phyloP scores from a whole-genome alignment of 2,888 invertebrate species.

The Drosophila paranaensis region DNA sequence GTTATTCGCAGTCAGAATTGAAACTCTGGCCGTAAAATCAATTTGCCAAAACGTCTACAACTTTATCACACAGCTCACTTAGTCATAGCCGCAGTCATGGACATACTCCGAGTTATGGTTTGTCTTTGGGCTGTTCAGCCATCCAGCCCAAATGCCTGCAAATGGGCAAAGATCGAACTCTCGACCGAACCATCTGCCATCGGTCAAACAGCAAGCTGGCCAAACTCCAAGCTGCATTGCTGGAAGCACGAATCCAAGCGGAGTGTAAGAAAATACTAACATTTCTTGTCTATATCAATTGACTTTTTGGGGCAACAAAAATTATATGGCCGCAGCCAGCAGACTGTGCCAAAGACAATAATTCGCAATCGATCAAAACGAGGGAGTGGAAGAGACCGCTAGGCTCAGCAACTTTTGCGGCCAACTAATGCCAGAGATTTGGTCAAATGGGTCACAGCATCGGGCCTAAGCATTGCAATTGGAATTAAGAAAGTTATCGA shows the following conservation, averaged over 20 bases:
- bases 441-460: slow-evolving; percentile 72
- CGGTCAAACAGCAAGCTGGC: slow-evolving; percentile 49
- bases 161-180: slow-evolving; percentile 9
- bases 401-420: slow-evolving; percentile 80
- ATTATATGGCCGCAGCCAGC: slow-evolving; percentile 56
- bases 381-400: slow-evolving; percentile 33
- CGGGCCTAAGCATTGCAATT: slow-evolving; percentile 45
- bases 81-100: slow-evolving; percentile 42
- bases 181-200: slow-evolving; percentile 54
- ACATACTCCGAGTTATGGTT: slow-evolving; percentile 20
- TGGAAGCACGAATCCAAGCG: slow-evolving; percentile 13
- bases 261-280: slow-evolving; percentile 68
- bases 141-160: slow-evolving; percentile 50
- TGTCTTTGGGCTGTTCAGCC: slow-evolving; percentile 25
- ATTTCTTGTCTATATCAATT: slow-evolving; percentile 75
- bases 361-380: slow-evolving; percentile 56
- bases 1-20: slow-evolving; percentile 65
- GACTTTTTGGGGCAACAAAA: slow-evolving; percentile 74
- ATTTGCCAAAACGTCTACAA: slow-evolving; percentile 82
- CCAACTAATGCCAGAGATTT: slow-evolving; percentile 83
- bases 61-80: slow-evolving; percentile 73
- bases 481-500: slow-evolving; percentile 55
- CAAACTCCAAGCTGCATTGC: slow-evolving; percentile 29
- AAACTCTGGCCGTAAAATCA: slow-evolving; percentile 80
- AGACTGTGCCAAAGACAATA: slow-evolving; percentile 69